Base-by-base conservation (phyloP, 2,888 invertebrate genomes). In the Brachyptera putata region DNA sequence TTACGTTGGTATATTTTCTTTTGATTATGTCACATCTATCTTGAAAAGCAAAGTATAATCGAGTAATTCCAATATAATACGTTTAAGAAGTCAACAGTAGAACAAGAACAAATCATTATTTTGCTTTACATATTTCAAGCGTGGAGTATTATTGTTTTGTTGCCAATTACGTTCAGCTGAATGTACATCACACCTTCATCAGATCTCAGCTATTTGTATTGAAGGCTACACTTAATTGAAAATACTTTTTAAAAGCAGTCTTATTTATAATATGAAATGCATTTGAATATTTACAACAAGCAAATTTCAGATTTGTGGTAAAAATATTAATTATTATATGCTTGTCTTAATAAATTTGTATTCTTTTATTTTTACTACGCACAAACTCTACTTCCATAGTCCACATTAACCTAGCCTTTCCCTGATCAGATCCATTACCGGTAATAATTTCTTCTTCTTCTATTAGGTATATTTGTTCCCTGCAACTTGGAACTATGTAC, bases 211-310 rank as follows among this genome's bases (percentile, higher is more conserved):
- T 16, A 43, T 3, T 43, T 43, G 21, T n/a, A 39, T 9, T n/a
- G 39, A 43, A 18, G 43, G 21, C 43, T 43, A 43, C 16, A 18
- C 21, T 37, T 3, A 56, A 39, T 56, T 56, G 41, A 50, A 36
- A 56, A 56, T 56, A 56, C 25, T 21, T 56, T 39, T 56, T 21
- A 56, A 56, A 56, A 56, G 56, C 56, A 56, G 56, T 56, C 56
- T 56, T 56, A 43, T 43, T 2, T 43, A 43, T n/a, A n/a, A n/a
- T 43, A 43, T 43, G 43, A 43, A 43, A 43, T 43, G 43, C 43
- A 43, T 43, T 16, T 43, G 16, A 16, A 43, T 43, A 18, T 18
- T 43, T 16, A 43, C 43, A 43, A 43, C 46, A 26, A 46, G 39
- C 25, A 58, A 58, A 16, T 26, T 24, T 18, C 39, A 56, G 26